Evolutionary conservation across 2,888 invertebrate species (phyloP), one percentile per base, ranked within the genome.

Genomic region (Gastracanthus pulcherrimus): DNA sequence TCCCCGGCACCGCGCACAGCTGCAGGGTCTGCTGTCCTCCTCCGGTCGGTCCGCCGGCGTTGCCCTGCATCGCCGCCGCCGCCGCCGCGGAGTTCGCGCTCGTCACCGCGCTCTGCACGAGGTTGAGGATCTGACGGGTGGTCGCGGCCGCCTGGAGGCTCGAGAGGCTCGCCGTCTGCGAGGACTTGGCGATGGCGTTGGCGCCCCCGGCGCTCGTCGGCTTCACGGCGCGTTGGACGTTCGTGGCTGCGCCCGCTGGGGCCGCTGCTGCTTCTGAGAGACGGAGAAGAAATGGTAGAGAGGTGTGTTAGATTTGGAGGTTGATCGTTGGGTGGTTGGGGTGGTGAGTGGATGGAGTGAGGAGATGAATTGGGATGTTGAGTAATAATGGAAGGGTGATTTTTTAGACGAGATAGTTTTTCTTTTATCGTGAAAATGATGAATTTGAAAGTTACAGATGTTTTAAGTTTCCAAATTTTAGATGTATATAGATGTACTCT

Each of bases 181-280:
- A 92, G 9, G 90, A 91, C 82, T 92, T 92, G 0, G 92, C 91
- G 0, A 91, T 84, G 75, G 90, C 91, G 2, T 85, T 80, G 64
- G 89, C 86, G 64, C 90, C 88, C 70, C 88, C 86, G 13, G 86
- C 69, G 1, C 85, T 84, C 0, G 86, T 79, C 0, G 87, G 83
- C 66, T 90, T 89, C 7, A 84, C 81, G 2, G 88, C 55, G 6
- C 87, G 67, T 9, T 72, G 81, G 64, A 80, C 82, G 3, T 80
- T 80, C 13, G 79, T 80, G 0, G 76, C 67, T 5, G 83, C 83
- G 23, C 84, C 85, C 1, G 85, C 67, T 2, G 86, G 38, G 1
- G 84, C 71, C 3, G 67, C 84, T 3, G 83, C 64, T 38, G 79
- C 75, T 58, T 82, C 86, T 83, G 60, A 80, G 41, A 62, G 4